A percentile compares a stretch with the other conserved stretches of the same genome.
phyloP scores from a whole-genome alignment of 2,113 vertebrate species.

The Cranoglanis bouderius region DNA sequence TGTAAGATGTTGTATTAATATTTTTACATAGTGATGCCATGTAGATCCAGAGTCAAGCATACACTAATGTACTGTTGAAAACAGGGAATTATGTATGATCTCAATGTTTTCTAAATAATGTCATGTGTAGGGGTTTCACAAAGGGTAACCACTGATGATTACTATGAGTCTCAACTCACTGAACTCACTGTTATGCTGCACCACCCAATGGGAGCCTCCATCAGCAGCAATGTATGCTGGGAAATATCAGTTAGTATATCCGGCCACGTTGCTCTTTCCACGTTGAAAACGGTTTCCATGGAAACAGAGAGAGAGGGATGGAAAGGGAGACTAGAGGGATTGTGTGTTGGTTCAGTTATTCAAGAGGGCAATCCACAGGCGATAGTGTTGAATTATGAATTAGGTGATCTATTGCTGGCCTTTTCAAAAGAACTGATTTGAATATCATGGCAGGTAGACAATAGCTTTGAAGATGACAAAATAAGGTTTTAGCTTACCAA shows the following conservation, averaged over 20 bases:
- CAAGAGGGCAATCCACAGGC: conserved; percentile 23
- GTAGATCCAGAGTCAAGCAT: not conserved
- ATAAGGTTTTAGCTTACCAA: not conserved
- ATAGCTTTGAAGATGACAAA: not conserved
- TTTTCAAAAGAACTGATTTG: conserved; percentile 11
- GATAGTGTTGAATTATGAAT: conserved; percentile 40
- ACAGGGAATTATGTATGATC: not conserved
- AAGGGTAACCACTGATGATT: not conserved
- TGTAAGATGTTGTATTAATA: not conserved
- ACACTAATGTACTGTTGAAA: not conserved
- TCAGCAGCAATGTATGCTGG: conserved; percentile 51
- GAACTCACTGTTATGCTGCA: not conserved
- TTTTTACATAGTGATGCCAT: not conserved
- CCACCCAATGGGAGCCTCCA: conserved; percentile 32
- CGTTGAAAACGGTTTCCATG: conserved; percentile 55
- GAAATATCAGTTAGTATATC: conserved; percentile 50
- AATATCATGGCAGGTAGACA: not conserved
- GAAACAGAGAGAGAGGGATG: conserved; percentile 43
- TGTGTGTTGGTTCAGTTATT: conserved; percentile 26
- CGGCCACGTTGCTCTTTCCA: conserved; percentile 54
- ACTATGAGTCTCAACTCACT: conserved; percentile 1
- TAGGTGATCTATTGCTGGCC: not conserved
- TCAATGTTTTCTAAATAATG: not conserved
- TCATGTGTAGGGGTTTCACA: not conserved
- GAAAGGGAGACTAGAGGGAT: conserved; percentile 1